A percentile compares a stretch with the other conserved stretches of the same genome.
These are phyloP conservation scores for Sesamia inferens DNA, from an alignment of 2,888 invertebrate genomes.

Conservation along the genomic window DNA sequence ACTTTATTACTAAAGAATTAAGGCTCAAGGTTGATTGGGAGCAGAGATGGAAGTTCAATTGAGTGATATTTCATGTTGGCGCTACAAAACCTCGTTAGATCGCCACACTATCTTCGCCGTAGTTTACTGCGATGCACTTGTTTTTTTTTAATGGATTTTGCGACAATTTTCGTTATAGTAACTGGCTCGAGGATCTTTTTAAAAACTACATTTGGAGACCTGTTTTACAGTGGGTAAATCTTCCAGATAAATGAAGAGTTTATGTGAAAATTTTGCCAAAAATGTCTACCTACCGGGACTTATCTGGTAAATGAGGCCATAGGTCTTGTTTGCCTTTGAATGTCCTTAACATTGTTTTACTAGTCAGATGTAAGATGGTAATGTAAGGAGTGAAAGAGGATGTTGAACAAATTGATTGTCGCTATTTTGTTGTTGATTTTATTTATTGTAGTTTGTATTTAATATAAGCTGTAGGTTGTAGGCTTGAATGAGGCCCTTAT, in stretches of 20 bases:
- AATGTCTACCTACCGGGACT: background rate
- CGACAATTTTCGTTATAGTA: background rate
- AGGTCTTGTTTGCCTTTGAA: constrained; percentile 5
- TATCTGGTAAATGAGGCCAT: background rate
- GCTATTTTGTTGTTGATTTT: constrained; percentile 60
- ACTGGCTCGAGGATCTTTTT: background rate
- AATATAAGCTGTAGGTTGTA: constrained; percentile 51
- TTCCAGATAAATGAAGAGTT: constrained; percentile 7
- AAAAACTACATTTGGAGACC: background rate
- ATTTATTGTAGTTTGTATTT: constrained; percentile 63
- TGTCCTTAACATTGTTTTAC: constrained; percentile 54
- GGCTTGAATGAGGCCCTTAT: constrained; percentile 32
- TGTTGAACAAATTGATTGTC: constrained; percentile 60
- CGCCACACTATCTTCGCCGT: no score
- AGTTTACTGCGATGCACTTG: background rate
- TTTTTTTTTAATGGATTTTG: background rate
- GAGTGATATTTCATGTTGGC: no score
- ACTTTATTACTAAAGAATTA: no score
- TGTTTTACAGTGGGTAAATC: background rate
- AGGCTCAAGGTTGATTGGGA: no score
- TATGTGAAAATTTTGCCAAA: background rate
- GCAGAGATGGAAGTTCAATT: no score
- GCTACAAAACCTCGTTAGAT: no score
- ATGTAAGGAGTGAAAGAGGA: constrained; percentile 62
- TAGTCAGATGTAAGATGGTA: constrained; percentile 67